These are phyloP conservation scores for Mayetiola destructor DNA, from an alignment of 2,888 invertebrate species.

Conservation along the genomic window DNA sequence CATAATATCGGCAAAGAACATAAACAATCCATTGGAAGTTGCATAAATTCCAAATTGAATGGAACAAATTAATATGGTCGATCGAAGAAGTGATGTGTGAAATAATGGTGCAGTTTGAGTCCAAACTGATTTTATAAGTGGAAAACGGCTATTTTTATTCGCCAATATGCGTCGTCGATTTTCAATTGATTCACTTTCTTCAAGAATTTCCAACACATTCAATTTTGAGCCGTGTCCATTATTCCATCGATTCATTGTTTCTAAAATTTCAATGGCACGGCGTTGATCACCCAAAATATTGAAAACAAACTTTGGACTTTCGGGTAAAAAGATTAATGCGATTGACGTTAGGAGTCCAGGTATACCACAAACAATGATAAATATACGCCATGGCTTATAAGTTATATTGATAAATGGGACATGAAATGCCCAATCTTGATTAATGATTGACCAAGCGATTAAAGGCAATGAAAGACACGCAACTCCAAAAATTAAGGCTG, in stretches of 20 bases:
- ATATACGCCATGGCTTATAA: constrained; percentile 31
- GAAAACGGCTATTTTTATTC: constrained; percentile 16
- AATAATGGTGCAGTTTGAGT: constrained; percentile 24
- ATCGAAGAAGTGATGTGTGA: neutral
- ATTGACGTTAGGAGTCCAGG: constrained; percentile 27
- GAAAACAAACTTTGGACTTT: constrained; percentile 30
- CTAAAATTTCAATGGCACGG: constrained; percentile 25
- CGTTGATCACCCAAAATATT: constrained; percentile 25
- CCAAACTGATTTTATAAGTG: constrained; percentile 27
- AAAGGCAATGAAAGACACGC: constrained; percentile 29
- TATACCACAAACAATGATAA: constrained; percentile 28
- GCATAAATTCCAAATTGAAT: constrained; percentile 29
- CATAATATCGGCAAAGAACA: constrained; percentile 32
- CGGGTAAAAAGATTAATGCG: constrained; percentile 27
- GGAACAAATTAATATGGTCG: neutral
- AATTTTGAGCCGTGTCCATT: constrained; percentile 23
- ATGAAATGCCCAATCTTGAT: constrained; percentile 26
- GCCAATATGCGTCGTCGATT: neutral
- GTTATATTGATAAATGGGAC: constrained; percentile 24
- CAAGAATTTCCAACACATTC: neutral
- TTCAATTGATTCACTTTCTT: constrained; percentile 6
- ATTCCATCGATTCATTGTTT: constrained; percentile 24
- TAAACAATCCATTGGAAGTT: constrained; percentile 29
- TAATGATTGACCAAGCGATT: constrained; percentile 29
- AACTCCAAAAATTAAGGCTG: constrained; percentile 29